A percentile compares a stretch with the other conserved stretches of the same genome.
These are phyloP conservation scores for Pyrrhia umbra DNA, from an alignment of 2,888 invertebrate genomes.

Conservation along the genomic window DNA sequence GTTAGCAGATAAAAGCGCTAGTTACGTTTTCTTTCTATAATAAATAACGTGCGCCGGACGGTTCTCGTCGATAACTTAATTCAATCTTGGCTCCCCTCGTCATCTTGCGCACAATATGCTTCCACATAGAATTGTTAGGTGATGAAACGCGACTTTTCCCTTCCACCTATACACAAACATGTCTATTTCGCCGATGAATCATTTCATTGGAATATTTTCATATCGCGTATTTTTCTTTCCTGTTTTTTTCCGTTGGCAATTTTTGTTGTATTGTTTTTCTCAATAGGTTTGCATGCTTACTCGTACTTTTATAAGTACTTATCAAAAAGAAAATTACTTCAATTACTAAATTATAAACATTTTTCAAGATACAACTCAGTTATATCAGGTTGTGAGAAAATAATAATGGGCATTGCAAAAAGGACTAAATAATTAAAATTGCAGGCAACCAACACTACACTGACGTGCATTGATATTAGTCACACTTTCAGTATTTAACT, in stretches of 20 bases:
- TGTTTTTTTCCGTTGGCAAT: conserved; percentile 33
- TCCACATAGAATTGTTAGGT: conserved; percentile 73
- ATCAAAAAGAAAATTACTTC: conserved; percentile 33
- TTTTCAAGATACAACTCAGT: too few relatives aligned
- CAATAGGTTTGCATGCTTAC: conserved; percentile 50
- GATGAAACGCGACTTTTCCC: conserved; percentile 77
- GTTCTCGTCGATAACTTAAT: conserved; percentile 85
- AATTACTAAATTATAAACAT: too few relatives aligned
- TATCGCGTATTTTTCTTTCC: conserved; percentile 50
- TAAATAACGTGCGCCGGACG: conserved; percentile 79
- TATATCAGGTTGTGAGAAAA: background rate
- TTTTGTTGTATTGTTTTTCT: conserved; percentile 51
- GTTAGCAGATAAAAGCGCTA: conserved; percentile 78
- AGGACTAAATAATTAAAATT: conserved; percentile 30
- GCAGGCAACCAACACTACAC: conserved; percentile 3
- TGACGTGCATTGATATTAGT: conserved; percentile 10
- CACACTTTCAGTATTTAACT: conserved; percentile 4
- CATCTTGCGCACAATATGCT: conserved; percentile 78
- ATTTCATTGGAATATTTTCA: conserved; percentile 63
- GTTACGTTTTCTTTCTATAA: conserved; percentile 79
- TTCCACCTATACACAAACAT: conserved; percentile 63
- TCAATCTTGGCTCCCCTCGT: conserved; percentile 86
- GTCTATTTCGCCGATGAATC: conserved; percentile 62
- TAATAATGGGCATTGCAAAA: conserved; percentile 5
- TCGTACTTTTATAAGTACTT: conserved; percentile 33